Evolutionary conservation across 2,888 invertebrate species (phyloP), one percentile per base, ranked within the genome.

Genomic region (Diadegma fenestrale): DNA sequence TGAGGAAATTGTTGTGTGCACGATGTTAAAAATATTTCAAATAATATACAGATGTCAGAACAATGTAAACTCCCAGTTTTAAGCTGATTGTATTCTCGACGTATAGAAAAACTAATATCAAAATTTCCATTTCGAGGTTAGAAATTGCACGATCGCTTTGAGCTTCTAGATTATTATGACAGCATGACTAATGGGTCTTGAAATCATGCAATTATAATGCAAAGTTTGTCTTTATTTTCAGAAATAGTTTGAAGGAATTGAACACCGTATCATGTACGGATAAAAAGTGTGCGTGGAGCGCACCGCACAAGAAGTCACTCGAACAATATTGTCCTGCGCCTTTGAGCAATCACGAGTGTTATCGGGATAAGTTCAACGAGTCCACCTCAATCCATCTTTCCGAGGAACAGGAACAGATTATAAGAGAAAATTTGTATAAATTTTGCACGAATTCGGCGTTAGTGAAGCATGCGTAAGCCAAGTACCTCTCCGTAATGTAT

Each of bases 61-160:
- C 45, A 68, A 45, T 68, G n/a, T 45, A 45, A 68, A 68, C 68
- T 45, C 68, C 45, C 26, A 45, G 22, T 45, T 68, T 68, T 45
- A 19, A 68, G 45, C 45, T 33, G 45, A 68, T 45, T 68, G 45
- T 22, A 22, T 68, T 68, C 43, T 68, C 45, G 45, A 68, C 43
- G 22, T 68, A 5, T 43, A 33, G 33, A 68, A 68, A 33, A 45
- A n/a, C n/a, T 33, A 45, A 68, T 45, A 68, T 45, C 22, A 22
- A 14, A 22, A 68, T 68, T 12, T 26, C 19, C 22, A 68, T 45
- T 68, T 68, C 26, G 45, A 45, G 43, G 68, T 68, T 68, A 43
- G 22, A 68, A 68, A 68, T 68, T 14, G 45, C 45, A 14, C 68
- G 43, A 68, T 68, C 22, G 43, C 45, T 45, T 68, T 68, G 12